Conservation (phyloP, 1,140 invertebrate genomes). For the Globodera rostochiensis region DNA sequence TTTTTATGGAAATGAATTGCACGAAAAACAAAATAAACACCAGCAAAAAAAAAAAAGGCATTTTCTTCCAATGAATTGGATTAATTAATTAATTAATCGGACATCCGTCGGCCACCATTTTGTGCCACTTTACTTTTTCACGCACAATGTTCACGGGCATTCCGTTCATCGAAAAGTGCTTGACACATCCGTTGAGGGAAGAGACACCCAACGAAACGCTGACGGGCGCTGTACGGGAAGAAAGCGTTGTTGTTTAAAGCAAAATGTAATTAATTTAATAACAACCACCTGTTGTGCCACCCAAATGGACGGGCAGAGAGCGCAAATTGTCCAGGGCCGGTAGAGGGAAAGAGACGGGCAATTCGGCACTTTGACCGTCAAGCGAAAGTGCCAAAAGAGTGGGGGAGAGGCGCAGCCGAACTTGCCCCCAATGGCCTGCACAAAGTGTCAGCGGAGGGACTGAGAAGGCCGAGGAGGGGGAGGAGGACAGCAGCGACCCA, state of each 20-base stretch:
- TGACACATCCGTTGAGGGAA: slow-evolving; percentile 47
- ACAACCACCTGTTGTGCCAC: slow-evolving; percentile 43
- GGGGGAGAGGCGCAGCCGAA: slow-evolving; percentile 24
- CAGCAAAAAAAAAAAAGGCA: too few species aligned
- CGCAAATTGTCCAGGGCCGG: slow-evolving; percentile 40
- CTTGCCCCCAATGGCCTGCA: slow-evolving; percentile 44
- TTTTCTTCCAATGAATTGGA: not conserved
- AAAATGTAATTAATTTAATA: not conserved
- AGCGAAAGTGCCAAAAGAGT: slow-evolving; percentile 25
- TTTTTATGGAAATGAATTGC: not conserved
- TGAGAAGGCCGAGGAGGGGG: not conserved
- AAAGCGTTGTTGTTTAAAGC: slow-evolving; percentile 19
- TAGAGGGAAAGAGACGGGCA: slow-evolving; percentile 7
- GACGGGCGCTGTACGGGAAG: slow-evolving; percentile 36
- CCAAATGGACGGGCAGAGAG: slow-evolving; percentile 42
- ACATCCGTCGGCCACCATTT: slow-evolving; percentile 47
- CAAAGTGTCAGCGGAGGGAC: slow-evolving; percentile 29
- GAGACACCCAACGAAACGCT: slow-evolving; percentile 9
- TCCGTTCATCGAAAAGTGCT: slow-evolving; percentile 34
- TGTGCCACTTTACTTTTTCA: slow-evolving; percentile 45
- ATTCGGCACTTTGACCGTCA: slow-evolving; percentile 27
- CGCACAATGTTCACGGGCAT: slow-evolving; percentile 13
- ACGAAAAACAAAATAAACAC: not conserved
- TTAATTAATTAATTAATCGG: slow-evolving; percentile 16
- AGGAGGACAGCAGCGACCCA: slow-evolving; percentile 6